Conservation (phyloP, 1,140 invertebrate genomes). For the Adelges cooleyi region DNA sequence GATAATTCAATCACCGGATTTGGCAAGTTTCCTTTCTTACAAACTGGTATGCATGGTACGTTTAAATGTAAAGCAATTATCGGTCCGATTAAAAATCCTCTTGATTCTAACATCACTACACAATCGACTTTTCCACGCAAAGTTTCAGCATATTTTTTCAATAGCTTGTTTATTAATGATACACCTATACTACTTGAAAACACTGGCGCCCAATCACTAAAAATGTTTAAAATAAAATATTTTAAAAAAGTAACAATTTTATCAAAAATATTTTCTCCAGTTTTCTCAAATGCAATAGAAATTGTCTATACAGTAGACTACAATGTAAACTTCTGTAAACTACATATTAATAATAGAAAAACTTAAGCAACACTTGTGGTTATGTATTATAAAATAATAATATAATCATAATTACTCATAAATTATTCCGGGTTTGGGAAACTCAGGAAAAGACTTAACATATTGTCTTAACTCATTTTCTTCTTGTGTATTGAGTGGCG, state of each 20-base stretch:
- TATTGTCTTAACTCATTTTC: conserved; percentile 38
- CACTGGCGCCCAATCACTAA: no score
- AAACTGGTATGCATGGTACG: conserved; percentile 78
- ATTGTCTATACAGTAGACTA: no score
- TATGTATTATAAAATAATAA: no score
- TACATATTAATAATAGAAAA: no score
- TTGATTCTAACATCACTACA: conserved; percentile 78
- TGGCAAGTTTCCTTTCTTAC: conserved; percentile 91
- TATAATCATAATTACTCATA: conserved; percentile 53
- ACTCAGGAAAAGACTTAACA: conserved; percentile 53
- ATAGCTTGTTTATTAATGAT: conserved; percentile 40
- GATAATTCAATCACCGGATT: conserved; percentile 57
- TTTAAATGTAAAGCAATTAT: conserved; percentile 65
- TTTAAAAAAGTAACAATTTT: no score
- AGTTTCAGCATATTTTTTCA: conserved; percentile 52
- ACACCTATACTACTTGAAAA: no score
- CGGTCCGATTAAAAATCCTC: conserved; percentile 88
- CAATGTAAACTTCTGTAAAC: no score
- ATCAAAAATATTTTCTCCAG: no score
- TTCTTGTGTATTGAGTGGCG: neutral
- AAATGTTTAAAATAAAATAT: no score
- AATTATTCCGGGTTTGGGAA: conserved; percentile 64
- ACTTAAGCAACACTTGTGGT: no score
- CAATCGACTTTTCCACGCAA: conserved; percentile 55
- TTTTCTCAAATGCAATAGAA: no score